Percentiles rank a stretch among this genome's conserved stretches.
Evolutionary conservation across 2,113 vertebrate species (phyloP).

Genomic region (Dendropsophus ebraccatus): DNA sequence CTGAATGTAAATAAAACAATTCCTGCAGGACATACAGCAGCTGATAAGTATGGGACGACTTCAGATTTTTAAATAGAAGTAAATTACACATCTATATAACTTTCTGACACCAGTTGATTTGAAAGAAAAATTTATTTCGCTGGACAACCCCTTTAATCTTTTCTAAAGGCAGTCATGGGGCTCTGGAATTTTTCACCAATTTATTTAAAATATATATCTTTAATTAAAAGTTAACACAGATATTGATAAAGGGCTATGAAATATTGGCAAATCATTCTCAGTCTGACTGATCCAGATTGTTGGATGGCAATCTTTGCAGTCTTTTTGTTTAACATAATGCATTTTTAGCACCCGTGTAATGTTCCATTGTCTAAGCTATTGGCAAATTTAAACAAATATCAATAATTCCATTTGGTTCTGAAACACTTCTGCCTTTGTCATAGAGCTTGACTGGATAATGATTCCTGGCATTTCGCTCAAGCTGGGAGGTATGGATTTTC

Average conservation of each 20-base stretch:
- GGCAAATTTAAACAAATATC: slow-evolving; percentile 70
- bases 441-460: slow-evolving; percentile 70
- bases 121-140: no score
- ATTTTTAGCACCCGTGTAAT: slow-evolving; percentile 31
- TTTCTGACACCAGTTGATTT: no score
- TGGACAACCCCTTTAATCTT: no score
- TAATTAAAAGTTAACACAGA: no score
- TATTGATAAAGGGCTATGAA: background rate
- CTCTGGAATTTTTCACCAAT: no score
- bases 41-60: no score
- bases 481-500: slow-evolving; percentile 76
- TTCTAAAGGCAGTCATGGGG: background rate
- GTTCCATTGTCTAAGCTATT: slow-evolving; percentile 57
- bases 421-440: slow-evolving; percentile 68
- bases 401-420: slow-evolving; percentile 65
- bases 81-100: no score
- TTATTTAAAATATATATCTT: no score
- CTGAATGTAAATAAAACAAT: no score
- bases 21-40: no score
- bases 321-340: slow-evolving; percentile 6
- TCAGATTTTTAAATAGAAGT: no score
- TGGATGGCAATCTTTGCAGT: background rate
- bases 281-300: background rate
- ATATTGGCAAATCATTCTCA: slow-evolving; percentile 6
- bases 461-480: slow-evolving; percentile 72